Conservation (phyloP, 2,888 invertebrate species). For the Pediacus dermestoides region DNA sequence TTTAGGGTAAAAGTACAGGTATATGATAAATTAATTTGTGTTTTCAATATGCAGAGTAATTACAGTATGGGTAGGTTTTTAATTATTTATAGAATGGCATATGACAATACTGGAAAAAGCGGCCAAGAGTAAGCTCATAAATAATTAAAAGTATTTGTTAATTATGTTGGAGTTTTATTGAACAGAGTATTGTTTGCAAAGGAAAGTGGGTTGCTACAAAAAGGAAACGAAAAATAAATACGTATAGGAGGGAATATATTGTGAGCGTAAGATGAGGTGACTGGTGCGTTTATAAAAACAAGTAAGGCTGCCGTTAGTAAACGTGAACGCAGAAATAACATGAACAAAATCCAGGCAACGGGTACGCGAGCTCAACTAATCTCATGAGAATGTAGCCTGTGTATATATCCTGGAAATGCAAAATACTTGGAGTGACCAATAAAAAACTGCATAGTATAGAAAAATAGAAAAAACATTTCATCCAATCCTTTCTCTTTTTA, state of each 20-base stretch:
- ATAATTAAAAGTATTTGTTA: too few relatives aligned
- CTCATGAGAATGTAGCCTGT: conserved; percentile 21
- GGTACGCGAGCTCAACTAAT: conserved; percentile 21
- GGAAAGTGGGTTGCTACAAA: background rate
- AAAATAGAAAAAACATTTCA: conserved; percentile 20
- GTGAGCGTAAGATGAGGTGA: conserved; percentile 19
- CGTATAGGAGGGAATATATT: conserved; percentile 4
- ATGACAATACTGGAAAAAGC: too few relatives aligned
- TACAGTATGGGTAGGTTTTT: too few relatives aligned
- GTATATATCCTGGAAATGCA: conserved; percentile 22
- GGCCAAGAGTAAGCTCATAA: too few relatives aligned
- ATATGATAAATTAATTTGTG: too few relatives aligned
- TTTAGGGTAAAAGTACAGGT: too few relatives aligned
- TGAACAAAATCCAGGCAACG: conserved; percentile 20
- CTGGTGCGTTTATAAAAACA: conserved; percentile 17
- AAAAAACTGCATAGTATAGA: conserved; percentile 26
- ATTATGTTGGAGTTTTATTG: too few relatives aligned
- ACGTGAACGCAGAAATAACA: conserved; percentile 21
- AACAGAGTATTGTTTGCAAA: conserved; percentile 1
- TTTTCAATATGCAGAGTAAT: too few relatives aligned
- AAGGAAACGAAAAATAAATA: conserved; percentile 5
- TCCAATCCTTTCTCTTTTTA: conserved; percentile 28
- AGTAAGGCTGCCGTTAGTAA: conserved; percentile 11
- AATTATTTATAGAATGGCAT: too few relatives aligned
- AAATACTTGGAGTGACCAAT: conserved; percentile 21